Percentiles rank a stretch among this genome's conserved stretches.
Evolutionary conservation across 2,888 invertebrate genomes (phyloP).

Genomic region (Selenia dentaria): DNA sequence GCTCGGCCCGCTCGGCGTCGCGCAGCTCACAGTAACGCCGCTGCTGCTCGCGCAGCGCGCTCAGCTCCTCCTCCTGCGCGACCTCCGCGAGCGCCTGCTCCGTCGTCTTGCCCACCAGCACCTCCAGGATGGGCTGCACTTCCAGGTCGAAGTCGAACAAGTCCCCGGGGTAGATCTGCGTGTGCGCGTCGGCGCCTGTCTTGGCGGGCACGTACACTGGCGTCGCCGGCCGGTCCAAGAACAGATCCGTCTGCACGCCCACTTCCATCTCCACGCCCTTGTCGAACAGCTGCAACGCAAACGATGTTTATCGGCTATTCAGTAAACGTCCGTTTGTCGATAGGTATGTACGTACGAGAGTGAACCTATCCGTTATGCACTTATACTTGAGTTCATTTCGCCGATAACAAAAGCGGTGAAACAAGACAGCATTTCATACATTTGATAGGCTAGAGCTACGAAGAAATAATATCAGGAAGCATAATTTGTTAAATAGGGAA

Average conservation of each 20-base stretch:
- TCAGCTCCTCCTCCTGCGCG: conserved; percentile 96
- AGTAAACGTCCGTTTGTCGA: too few species aligned
- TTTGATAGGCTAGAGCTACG: too few species aligned
- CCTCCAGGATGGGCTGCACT: conserved; percentile 95
- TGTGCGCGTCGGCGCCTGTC: conserved; percentile 91
- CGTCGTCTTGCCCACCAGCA: conserved; percentile 94
- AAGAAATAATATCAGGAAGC: too few species aligned
- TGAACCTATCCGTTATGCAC: too few species aligned
- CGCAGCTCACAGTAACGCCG: conserved; percentile 87
- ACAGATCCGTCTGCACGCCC: conserved; percentile 94
- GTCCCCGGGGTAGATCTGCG: conserved; percentile 96
- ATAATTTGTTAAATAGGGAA: too few species aligned
- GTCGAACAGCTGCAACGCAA: conserved; percentile 84
- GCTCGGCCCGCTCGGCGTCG: conserved; percentile 92
- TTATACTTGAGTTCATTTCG: too few species aligned
- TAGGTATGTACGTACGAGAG: too few species aligned
- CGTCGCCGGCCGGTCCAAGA: conserved; percentile 92
- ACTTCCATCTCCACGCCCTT: conserved; percentile 91
- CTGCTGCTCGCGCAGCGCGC: conserved; percentile 91
- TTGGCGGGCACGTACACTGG: conserved; percentile 92
- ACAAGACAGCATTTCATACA: too few species aligned
- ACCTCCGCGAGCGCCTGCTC: conserved; percentile 96
- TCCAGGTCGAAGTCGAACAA: conserved; percentile 97
- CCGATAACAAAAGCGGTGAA: too few species aligned
- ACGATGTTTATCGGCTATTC: too few species aligned